Evolutionary conservation across 2,888 invertebrate species (phyloP).

Genomic region (Acanthosepion pharaonis): DNA sequence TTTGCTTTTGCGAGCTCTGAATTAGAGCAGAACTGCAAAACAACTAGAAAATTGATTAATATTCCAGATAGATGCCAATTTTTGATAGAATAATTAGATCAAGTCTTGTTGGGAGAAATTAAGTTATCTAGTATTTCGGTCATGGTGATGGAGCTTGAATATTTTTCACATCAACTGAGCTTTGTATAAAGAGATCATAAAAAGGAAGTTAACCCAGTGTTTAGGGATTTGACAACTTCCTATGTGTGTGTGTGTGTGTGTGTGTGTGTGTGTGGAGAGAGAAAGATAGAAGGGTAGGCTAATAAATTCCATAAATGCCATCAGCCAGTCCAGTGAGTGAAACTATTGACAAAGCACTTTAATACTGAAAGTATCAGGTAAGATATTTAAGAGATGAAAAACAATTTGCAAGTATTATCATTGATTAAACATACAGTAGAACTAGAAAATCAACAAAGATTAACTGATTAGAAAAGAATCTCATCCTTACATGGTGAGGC

Average conservation of each 20-base stretch:
- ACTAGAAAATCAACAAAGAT: background rate
- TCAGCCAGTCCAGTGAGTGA: background rate
- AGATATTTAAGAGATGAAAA: background rate
- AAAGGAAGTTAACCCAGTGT: too few species aligned
- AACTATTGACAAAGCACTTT: background rate
- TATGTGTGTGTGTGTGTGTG: background rate
- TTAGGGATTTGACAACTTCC: background rate
- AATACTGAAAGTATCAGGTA: background rate
- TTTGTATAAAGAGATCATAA: too few species aligned
- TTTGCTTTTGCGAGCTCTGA: too few species aligned
- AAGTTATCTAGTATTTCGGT: background rate
- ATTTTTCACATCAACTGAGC: background rate
- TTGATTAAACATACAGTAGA: background rate
- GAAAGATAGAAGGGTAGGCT: background rate
- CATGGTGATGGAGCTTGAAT: background rate
- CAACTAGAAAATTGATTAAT: too few species aligned
- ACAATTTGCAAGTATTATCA: background rate
- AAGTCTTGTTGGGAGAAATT: background rate
- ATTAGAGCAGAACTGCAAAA: too few species aligned
- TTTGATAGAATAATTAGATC: too few species aligned
- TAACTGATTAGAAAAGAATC: background rate
- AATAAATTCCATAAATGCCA: background rate
- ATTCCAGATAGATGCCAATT: too few species aligned
- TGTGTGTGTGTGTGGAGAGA: background rate
- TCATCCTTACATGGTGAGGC: conserved; percentile 43